A percentile compares a stretch with the other conserved stretches of the same genome.
Evolutionary conservation across 2,888 invertebrate genomes (phyloP).

Genomic region (Dexiosoma caninum): DNA sequence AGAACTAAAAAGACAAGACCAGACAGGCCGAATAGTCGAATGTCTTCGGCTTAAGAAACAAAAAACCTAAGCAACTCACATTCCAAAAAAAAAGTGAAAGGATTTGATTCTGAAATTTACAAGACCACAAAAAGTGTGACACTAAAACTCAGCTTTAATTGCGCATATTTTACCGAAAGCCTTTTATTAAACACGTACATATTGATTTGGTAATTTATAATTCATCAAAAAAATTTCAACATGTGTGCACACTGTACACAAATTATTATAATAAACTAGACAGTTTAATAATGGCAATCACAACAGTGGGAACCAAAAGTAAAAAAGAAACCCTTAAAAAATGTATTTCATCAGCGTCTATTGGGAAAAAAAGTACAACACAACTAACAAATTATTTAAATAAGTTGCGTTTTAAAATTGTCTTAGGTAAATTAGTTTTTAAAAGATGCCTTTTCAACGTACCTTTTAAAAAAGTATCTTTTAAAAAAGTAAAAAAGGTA

Average conservation of each 20-base stretch:
- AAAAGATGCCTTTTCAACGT: background rate
- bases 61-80: background rate
- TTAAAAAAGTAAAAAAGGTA: background rate
- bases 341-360: no score
- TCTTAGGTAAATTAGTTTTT: background rate
- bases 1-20: no score
- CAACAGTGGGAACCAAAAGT: background rate
- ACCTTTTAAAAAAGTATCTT: background rate
- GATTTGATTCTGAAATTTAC: constrained; percentile 34
- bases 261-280: background rate
- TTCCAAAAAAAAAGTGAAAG: constrained; percentile 51
- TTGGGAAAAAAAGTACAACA: no score
- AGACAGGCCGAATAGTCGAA: background rate
- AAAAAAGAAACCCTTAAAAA: background rate
- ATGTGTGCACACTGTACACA: no score
- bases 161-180: constrained; percentile 7
- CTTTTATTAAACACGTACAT: background rate
- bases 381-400: background rate
- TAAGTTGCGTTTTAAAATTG: background rate
- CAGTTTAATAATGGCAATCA: background rate
- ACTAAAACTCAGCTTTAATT: constrained; percentile 37
- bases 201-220: background rate
- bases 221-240: background rate
- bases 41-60: constrained; percentile 28
- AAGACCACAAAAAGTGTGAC: constrained; percentile 23